Evolutionary conservation across 2,888 invertebrate genomes (phyloP), one percentile per base, ranked within the genome.

Genomic region (Campoletis raptor): DNA sequence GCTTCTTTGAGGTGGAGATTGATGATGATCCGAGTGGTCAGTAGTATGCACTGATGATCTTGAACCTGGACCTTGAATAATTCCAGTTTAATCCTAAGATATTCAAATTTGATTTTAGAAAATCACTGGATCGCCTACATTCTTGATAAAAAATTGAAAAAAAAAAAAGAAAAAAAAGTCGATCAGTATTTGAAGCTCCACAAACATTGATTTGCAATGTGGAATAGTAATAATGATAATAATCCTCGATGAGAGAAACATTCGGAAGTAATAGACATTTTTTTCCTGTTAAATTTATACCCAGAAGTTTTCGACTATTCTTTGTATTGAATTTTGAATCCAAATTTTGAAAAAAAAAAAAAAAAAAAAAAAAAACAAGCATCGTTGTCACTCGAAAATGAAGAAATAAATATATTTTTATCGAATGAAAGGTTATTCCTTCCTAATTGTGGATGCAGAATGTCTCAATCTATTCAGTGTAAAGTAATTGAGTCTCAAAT

Each of bases 1-100:
- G 61, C 30, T 61, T 24, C 30, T 61, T 61, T 30, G 48, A 70
- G 30, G 30, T 48, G 18, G 45, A 30, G 45, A 45, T 45, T 48
- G 36, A 77, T 66, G 52, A 24, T 67, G 42, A 72, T 72, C 52
- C 37, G 45, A 61, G 24, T 81, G 12, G 42, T 81, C 81, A 42
- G 40, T 69, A 69, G 30, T 57, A 69, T 79, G 45, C 70, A 70
- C 48, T 36, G 30, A 42, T 70, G 37, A 52, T 45, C 66, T 12
- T 45, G 37, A 30, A 12, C 30, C 18, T 61, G 61, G 82, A 76
- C 76, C 82, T 67, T 52, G 48, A 76, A 76, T 82, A 15, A 54
- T 67, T 61, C 54, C 61, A 36, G 36, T 37, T 18, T 1, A 18
- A 48, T 42, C 54, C 52, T 10, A 48, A 15, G 57, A 81, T 40